These are phyloP conservation scores for Latrodectus hesperus DNA, from an alignment of 2,888 invertebrate genomes.

Conservation along the genomic window DNA sequence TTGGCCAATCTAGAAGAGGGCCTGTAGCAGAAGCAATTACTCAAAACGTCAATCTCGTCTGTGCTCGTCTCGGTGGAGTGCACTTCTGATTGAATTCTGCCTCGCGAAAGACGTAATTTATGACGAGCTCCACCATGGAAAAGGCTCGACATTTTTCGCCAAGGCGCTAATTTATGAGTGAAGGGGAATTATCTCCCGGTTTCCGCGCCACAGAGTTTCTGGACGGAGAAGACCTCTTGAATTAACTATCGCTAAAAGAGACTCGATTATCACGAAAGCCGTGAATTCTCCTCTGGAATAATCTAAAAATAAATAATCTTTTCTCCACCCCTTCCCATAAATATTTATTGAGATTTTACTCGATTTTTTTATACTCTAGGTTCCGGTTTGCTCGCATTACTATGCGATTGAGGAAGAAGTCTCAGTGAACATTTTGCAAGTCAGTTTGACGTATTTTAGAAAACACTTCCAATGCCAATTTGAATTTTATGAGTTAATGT, in stretches of 20 bases:
- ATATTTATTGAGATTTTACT: constrained; percentile 59
- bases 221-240: constrained; percentile 30
- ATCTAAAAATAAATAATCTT: constrained; percentile 54
- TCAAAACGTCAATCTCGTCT: constrained; percentile 57
- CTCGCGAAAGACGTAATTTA: constrained; percentile 50
- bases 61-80: constrained; percentile 41
- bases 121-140: constrained; percentile 16
- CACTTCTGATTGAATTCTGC: constrained; percentile 56
- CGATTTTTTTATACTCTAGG: too few relatives aligned
- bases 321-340: constrained; percentile 21
- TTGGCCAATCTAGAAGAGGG: not conserved
- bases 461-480: too few relatives aligned
- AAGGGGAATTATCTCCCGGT: constrained; percentile 56
- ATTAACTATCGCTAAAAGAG: constrained; percentile 58
- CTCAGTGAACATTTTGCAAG: too few relatives aligned
- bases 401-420: too few relatives aligned
- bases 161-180: constrained; percentile 62
- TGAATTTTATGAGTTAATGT: too few relatives aligned
- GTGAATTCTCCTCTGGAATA: constrained; percentile 6
- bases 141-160: constrained; percentile 38
- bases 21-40: constrained; percentile 50
- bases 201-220: constrained; percentile 44
- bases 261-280: constrained; percentile 19
- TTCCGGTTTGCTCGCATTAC: too few relatives aligned
- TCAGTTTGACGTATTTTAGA: too few relatives aligned